Evolutionary conservation across 1,140 invertebrate genomes (phyloP).

Genomic region (Leucophenga varia): DNA sequence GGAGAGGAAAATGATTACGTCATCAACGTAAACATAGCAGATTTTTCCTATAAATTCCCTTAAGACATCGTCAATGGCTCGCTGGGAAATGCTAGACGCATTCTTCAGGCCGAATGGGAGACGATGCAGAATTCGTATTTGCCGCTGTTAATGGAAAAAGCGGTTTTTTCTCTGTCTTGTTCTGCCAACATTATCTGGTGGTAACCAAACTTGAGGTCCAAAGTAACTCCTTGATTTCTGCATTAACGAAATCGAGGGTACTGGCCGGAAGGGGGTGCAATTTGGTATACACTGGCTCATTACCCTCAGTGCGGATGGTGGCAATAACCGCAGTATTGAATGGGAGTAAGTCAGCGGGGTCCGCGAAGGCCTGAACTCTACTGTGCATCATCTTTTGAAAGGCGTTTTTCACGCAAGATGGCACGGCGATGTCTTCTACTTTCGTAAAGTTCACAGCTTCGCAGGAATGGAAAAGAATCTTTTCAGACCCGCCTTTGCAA

Average conservation of each 20-base stretch:
- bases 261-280: constrained; percentile 1
- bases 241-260: neutral
- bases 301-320: neutral
- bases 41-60: constrained; percentile 5
- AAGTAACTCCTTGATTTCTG: neutral
- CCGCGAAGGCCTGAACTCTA: neutral
- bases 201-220: no score
- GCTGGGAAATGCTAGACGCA: constrained; percentile 53
- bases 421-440: neutral
- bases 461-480: neutral
- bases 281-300: neutral
- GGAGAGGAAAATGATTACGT: constrained; percentile 1
- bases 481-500: neutral
- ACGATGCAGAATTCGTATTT: constrained; percentile 9
- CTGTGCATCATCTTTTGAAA: neutral
- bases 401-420: neutral
- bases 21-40: constrained; percentile 5
- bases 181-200: no score
- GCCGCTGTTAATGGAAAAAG: constrained; percentile 5
- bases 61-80: constrained; percentile 53
- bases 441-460: neutral
- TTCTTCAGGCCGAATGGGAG: constrained; percentile 54
- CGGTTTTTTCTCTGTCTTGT: neutral
- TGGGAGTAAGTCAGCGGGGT: neutral
- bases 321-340: constrained; percentile 2